phyloP scores from a whole-genome alignment of 37 sponge, comb jelly and placozoan genomes.

The Oopsacas minuta region DNA sequence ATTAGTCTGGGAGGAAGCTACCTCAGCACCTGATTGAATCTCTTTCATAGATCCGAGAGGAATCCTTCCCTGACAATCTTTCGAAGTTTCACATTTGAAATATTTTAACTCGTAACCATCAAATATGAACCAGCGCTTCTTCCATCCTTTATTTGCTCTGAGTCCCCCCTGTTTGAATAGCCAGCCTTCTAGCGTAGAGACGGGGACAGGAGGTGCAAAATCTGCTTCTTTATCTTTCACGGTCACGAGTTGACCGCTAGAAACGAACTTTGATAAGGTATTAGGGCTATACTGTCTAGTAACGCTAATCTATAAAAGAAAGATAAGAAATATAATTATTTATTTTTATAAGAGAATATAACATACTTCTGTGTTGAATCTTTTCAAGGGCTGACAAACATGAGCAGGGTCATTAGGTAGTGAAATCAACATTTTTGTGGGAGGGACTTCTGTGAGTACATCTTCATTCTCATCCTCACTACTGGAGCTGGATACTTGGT shows the following conservation, averaged over 20 bases:
- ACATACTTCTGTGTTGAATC: not conserved
- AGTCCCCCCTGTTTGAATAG: slow-evolving; percentile 67
- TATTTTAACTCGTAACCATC: slow-evolving; percentile 64
- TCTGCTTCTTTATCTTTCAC: not conserved
- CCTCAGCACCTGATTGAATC: not conserved
- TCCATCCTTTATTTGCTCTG: slow-evolving; percentile 51
- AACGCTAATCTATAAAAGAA: not conserved
- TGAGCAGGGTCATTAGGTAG: not conserved
- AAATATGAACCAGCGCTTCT: slow-evolving; percentile 66
- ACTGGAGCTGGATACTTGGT: not conserved
- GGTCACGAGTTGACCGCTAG: not conserved
- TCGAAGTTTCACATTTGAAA: slow-evolving; percentile 45
- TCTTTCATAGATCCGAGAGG: slow-evolving; percentile 2
- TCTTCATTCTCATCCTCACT: not conserved
- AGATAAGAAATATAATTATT: not conserved
- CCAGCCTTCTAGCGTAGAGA: slow-evolving; percentile 46
- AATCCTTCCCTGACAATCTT: slow-evolving; percentile 27
- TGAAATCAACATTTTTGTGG: not conserved
- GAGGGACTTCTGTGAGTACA: not conserved
- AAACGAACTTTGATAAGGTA: not conserved
- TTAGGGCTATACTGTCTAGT: not conserved
- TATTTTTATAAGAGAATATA: not conserved
- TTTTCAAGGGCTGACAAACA: not conserved
- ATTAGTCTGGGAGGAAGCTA: not conserved
- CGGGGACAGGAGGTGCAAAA: not conserved